phyloP scores from a whole-genome alignment of 2,888 invertebrate species.

The Ceriagrion tenellum region DNA sequence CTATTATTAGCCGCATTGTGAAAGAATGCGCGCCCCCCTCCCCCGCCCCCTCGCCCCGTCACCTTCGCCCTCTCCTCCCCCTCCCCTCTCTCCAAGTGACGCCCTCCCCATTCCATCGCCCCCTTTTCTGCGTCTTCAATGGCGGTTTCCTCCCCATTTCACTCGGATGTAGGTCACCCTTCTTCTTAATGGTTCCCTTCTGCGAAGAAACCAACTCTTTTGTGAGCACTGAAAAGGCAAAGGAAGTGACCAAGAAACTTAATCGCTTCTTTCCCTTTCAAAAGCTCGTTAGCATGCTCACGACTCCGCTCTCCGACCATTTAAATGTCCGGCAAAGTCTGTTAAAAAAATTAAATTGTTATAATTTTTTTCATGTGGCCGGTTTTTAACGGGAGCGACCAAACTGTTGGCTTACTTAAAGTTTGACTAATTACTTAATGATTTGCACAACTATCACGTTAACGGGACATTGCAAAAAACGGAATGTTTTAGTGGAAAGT shows the following conservation, averaged over 20 bases:
- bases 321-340: not conserved
- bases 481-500: no score
- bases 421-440: not conserved
- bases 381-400: not conserved
- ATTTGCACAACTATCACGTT: not conserved
- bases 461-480: not conserved
- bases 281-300: slow-evolving; percentile 51
- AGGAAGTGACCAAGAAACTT: slow-evolving; percentile 47
- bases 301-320: not conserved
- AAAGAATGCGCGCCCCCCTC: slow-evolving; percentile 14
- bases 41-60: not conserved
- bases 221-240: slow-evolving; percentile 38
- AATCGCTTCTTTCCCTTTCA: slow-evolving; percentile 59
- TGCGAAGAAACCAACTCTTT: slow-evolving; percentile 60
- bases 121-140: not conserved
- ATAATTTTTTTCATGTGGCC: not conserved
- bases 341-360: not conserved
- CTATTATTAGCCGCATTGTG: slow-evolving; percentile 60
- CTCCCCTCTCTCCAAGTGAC: not conserved
- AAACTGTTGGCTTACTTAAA: not conserved
- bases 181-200: slow-evolving; percentile 56
- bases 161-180: slow-evolving; percentile 56
- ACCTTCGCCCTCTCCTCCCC: not conserved
- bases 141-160: slow-evolving; percentile 22
- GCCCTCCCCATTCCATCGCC: not conserved